Evolutionary conservation across 2,113 vertebrate species (phyloP).

Genomic region (Crotalus horridus): DNA sequence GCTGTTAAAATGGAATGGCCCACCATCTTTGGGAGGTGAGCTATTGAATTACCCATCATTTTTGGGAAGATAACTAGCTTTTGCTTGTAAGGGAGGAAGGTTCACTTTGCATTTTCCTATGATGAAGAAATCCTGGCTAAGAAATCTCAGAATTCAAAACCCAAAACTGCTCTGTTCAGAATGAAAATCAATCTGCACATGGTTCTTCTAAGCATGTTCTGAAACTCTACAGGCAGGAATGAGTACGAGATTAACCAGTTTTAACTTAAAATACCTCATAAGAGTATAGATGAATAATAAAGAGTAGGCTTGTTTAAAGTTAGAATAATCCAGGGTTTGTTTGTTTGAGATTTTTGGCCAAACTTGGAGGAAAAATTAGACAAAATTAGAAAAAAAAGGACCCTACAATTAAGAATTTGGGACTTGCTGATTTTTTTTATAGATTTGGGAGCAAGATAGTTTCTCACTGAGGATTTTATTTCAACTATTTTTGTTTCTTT

Average conservation of each 20-base stretch:
- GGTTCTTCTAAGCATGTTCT: neutral
- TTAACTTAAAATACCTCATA: neutral
- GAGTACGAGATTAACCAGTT: neutral
- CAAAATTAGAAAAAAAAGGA: neutral
- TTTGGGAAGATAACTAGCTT: neutral
- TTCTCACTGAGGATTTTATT: neutral
- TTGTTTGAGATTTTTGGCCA: neutral
- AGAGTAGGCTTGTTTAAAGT: neutral
- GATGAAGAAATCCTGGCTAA: neutral
- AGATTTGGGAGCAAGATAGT: neutral
- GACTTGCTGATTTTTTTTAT: neutral
- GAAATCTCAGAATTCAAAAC: neutral
- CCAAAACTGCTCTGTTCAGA: neutral
- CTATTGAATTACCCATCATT: too few relatives aligned
- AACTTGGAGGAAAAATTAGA: neutral
- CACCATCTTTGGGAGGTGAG: neutral
- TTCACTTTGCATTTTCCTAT: neutral
- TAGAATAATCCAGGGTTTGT: neutral
- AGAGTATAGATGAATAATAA: neutral
- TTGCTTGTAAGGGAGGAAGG: neutral
- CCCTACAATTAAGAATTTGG: neutral
- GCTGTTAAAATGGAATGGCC: neutral
- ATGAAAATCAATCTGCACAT: neutral
- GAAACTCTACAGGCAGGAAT: neutral
- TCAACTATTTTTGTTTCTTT: neutral